Evolutionary conservation across 2,888 invertebrate genomes (phyloP).

Genomic region (Brenthis ino): DNA sequence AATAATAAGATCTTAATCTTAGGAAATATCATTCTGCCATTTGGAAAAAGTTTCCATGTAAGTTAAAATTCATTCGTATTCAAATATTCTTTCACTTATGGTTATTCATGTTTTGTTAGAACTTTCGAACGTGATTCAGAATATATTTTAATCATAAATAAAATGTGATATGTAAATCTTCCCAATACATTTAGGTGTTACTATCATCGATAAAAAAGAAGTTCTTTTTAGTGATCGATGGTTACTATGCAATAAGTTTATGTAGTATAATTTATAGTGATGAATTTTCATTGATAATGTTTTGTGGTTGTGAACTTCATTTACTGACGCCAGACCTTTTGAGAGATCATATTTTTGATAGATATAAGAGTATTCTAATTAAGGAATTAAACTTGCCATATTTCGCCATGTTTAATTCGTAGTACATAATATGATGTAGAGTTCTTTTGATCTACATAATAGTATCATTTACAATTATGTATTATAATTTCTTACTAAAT

Average conservation of each 20-base stretch:
- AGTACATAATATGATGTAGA: conserved; percentile 1
- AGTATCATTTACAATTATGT: not conserved
- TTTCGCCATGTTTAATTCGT: conserved; percentile 74
- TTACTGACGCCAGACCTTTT: conserved; percentile 18
- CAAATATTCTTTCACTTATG: too few relatives aligned
- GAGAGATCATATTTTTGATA: conserved; percentile 9
- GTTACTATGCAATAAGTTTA: conserved; percentile 22
- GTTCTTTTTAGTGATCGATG: too few relatives aligned
- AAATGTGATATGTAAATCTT: conserved; percentile 57
- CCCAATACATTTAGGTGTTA: conserved; percentile 10
- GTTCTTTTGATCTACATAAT: not conserved
- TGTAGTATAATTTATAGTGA: conserved; percentile 25
- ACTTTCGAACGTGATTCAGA: not conserved
- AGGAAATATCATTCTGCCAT: too few relatives aligned
- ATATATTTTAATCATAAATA: conserved; percentile 34
- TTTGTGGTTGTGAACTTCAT: conserved; percentile 35
- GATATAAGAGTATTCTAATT: conserved; percentile 37
- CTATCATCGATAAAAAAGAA: not conserved
- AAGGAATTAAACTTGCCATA: conserved; percentile 78
- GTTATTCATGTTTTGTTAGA: not conserved
- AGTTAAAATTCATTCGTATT: too few relatives aligned
- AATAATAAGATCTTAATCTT: too few relatives aligned
- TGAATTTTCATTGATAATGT: conserved; percentile 23
- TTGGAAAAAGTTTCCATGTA: too few relatives aligned
- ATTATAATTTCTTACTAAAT: not conserved